phyloP scores from a whole-genome alignment of 2,888 invertebrate species.

The Hermodice carunculata region DNA sequence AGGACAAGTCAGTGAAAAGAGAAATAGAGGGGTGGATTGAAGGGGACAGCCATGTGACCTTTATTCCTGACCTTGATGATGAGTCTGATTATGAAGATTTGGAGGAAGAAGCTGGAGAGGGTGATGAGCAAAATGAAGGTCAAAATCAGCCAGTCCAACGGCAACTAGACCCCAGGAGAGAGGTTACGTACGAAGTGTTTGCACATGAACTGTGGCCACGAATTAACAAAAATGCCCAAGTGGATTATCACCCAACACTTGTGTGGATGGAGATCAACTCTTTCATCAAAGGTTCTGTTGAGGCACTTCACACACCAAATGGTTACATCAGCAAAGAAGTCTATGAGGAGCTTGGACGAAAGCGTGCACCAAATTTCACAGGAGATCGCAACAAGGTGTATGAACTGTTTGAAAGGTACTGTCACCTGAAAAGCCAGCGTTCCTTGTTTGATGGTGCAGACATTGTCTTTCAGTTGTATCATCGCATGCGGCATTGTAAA shows the following conservation, averaged over 20 bases:
- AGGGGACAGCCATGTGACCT: conserved; percentile 36
- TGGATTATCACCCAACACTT: conserved; percentile 51
- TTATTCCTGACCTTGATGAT: conserved; percentile 41
- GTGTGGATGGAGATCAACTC: conserved; percentile 64
- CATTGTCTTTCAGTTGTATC: conserved; percentile 43
- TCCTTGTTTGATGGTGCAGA: conserved; percentile 54
- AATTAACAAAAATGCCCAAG: conserved; percentile 19
- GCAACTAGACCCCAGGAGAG: conserved; percentile 48
- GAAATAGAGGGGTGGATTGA: conserved; percentile 45
- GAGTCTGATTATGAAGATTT: conserved; percentile 46
- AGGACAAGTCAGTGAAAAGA: conserved; percentile 48
- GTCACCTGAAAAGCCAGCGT: conserved; percentile 42
- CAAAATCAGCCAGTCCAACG: background rate
- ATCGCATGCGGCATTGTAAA: conserved; percentile 31
- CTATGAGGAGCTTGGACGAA: conserved; percentile 48
- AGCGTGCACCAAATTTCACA: conserved; percentile 53
- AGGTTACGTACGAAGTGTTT: conserved; percentile 57
- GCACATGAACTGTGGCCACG: conserved; percentile 57
- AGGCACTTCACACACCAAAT: conserved; percentile 49
- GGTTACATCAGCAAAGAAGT: too few species aligned
- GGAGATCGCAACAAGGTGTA: conserved; percentile 48
- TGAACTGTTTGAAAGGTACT: conserved; percentile 44
- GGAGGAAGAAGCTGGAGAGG: conserved; percentile 3
- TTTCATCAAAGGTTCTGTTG: conserved; percentile 57
- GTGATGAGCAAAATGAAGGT: conserved; percentile 35